phyloP scores from a whole-genome alignment of 2,888 invertebrate genomes.

The Andricus curvator region DNA sequence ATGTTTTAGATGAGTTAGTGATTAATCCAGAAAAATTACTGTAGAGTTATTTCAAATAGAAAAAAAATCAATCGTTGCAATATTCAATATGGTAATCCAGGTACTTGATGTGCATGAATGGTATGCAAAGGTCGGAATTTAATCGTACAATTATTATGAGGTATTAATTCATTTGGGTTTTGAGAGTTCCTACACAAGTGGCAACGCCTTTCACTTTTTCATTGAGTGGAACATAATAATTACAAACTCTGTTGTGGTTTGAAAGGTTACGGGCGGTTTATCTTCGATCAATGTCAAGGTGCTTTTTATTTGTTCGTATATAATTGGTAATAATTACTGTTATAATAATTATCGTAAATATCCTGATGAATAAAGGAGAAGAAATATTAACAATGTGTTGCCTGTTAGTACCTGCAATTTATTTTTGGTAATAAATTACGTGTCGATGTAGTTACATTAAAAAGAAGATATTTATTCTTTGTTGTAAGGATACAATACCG shows the following conservation, averaged over 20 bases:
- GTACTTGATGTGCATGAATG: background rate
- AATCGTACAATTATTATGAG: background rate
- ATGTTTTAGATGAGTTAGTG: too few relatives aligned
- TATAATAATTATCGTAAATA: background rate
- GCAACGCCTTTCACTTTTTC: conserved; percentile 14
- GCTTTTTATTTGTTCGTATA: background rate
- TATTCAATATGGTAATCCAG: background rate
- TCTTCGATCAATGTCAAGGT: conserved; percentile 6
- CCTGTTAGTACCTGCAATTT: background rate
- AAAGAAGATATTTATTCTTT: background rate
- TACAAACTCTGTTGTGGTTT: background rate
- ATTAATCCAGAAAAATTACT: too few relatives aligned
- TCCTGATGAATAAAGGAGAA: background rate
- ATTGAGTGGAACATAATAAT: conserved; percentile 2
- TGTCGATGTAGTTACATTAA: background rate
- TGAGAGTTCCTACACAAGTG: background rate
- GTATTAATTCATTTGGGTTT: conserved; percentile 4
- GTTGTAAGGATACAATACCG: too few relatives aligned
- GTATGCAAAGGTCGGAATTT: background rate
- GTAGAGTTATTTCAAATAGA: background rate
- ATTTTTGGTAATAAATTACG: background rate
- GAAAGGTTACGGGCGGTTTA: background rate
- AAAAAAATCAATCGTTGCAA: background rate
- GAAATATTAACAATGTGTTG: background rate
- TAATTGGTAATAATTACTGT: background rate